Base-by-base conservation (phyloP, 2,797 vertebrate genomes). In the Tadarida brasiliensis region DNA sequence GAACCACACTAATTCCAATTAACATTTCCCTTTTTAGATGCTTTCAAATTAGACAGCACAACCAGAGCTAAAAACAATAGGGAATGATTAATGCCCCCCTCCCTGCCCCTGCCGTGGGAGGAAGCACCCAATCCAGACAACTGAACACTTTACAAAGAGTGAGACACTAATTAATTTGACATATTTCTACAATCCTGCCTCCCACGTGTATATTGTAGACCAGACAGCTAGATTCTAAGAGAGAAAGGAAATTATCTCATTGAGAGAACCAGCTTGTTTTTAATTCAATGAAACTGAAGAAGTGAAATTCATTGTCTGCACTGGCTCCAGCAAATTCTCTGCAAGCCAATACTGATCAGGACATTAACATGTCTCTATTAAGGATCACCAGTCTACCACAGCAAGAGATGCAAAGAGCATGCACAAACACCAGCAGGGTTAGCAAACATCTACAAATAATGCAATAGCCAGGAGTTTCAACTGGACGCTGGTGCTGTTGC, bases 161-260 rank as follows among this genome's bases (percentile, higher is more conserved):
- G 17, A 87, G 49, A 94, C 26, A 11, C 39, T n/a, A 78, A 94
- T 86, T 90, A 65, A 92, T 89, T 61, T 61, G n/a, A 86, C 68
- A 7, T 39, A 19, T 57, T 86, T 76, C 81, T 70, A 56, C 74
- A 81, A 35, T 67, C 35, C 77, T 84, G 9, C 87, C 59, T 87
- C 87, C 56, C 80, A 87, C 14, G 0, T 56, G 67, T 9, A 5
- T 65, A 24, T 70, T 89, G 73, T 44, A 90, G 71, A 17, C 11
- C 33, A 74, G 30, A 68, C n/a, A 65, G 59, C 84, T 83, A 76
- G 87, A 28, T 57, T n/a, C 30, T 67, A 61, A 67, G 63, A 81
- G 78, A 90, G 57, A 74, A 89, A 92, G 63, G 30, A 89, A 91
- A 61, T 73, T 30, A 71, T 67, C n/a, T 89, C 76, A 67, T 49